Conservation (phyloP, 2,113 vertebrate species). For the Triplophysa siluroides region DNA sequence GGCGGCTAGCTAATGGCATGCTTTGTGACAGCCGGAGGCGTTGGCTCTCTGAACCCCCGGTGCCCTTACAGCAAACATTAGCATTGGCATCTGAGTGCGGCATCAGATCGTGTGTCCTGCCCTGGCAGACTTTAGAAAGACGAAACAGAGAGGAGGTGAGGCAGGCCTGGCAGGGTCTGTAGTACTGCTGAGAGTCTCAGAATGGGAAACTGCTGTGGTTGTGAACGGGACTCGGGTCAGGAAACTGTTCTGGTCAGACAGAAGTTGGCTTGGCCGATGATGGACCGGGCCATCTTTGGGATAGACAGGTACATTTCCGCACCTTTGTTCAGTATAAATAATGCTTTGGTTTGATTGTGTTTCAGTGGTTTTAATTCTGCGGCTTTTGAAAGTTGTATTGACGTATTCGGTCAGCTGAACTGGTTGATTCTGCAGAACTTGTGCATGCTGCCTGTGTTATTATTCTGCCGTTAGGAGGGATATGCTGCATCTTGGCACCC, state of each 20-base stretch:
- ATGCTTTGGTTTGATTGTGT: not conserved
- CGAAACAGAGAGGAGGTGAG: not conserved
- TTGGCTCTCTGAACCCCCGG: slow-evolving; percentile 5
- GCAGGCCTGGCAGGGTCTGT: slow-evolving; percentile 15
- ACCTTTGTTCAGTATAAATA: not conserved
- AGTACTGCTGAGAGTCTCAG: not conserved
- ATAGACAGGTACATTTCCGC: slow-evolving; percentile 36
- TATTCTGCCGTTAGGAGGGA: not conserved
- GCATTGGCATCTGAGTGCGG: slow-evolving; percentile 47
- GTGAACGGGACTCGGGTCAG: slow-evolving; percentile 36
- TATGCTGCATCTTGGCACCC: not conserved
- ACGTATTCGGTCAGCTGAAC: not conserved
- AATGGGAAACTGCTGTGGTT: slow-evolving; percentile 46
- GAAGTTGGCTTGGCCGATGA: slow-evolving; percentile 37
- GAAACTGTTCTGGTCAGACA: slow-evolving; percentile 42
- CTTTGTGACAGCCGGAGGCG: slow-evolving; percentile 35
- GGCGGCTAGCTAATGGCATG: slow-evolving; percentile 35
- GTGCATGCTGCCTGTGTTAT: not conserved
- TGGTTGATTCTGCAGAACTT: not conserved
- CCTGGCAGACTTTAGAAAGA: slow-evolving; percentile 17
- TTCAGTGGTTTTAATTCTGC: not conserved
- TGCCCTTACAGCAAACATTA: slow-evolving; percentile 43
- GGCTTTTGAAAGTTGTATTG: too few species aligned
- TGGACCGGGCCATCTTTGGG: not conserved
- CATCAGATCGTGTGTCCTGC: slow-evolving; percentile 43